Conservation (phyloP, 2,888 invertebrate genomes). For the Cosmopolites sordidus region DNA sequence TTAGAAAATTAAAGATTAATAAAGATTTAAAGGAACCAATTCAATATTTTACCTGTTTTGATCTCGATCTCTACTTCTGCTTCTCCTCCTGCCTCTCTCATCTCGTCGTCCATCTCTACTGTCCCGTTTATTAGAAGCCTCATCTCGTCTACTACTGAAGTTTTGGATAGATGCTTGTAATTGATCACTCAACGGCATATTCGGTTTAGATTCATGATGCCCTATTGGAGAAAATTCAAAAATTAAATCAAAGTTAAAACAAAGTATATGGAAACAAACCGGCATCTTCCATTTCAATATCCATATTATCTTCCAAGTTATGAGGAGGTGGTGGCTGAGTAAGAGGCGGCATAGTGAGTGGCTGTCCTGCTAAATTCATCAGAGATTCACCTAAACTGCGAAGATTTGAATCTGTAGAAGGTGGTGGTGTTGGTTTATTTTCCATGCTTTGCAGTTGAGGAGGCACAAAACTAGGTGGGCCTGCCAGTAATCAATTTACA, state of each 20-base stretch:
- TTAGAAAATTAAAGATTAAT: no score
- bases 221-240: not conserved
- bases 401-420: constrained; percentile 30
- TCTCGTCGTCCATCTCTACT: constrained; percentile 30
- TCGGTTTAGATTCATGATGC: constrained; percentile 12
- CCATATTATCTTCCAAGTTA: constrained; percentile 69
- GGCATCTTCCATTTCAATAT: constrained; percentile 69
- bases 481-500: constrained; percentile 3
- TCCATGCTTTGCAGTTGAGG: constrained; percentile 33
- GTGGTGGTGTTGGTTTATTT: constrained; percentile 29
- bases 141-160: constrained; percentile 22
- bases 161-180: constrained; percentile 47
- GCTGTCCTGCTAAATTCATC: constrained; percentile 39
- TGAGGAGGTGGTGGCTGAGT: constrained; percentile 30
- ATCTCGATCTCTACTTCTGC: constrained; percentile 24
- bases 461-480: constrained; percentile 38
- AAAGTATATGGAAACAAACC: constrained; percentile 23
- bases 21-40: not conserved
- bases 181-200: constrained; percentile 47
- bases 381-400: constrained; percentile 39
- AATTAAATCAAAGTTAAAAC: not conserved
- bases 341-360: constrained; percentile 14
- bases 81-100: constrained; percentile 31
- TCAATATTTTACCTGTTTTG: constrained; percentile 10
- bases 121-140: constrained; percentile 11